A percentile compares a stretch with the other conserved stretches of the same genome.
phyloP scores from a whole-genome alignment of 2,888 invertebrate species.

The Cantharis rustica region DNA sequence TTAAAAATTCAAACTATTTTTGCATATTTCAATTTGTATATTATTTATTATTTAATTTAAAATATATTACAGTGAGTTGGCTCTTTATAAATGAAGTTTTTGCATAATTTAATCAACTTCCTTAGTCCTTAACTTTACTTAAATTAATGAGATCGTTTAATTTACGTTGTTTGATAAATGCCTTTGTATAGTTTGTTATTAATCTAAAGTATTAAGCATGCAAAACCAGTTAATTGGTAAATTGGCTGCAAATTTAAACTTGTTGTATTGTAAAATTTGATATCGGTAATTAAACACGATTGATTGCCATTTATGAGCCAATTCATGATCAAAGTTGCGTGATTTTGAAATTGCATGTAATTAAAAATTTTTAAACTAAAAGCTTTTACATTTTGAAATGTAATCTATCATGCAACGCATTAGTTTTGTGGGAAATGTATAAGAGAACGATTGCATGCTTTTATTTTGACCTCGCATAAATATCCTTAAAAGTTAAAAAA shows the following conservation, averaged over 20 bases:
- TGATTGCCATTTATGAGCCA: not conserved
- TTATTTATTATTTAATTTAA: not conserved
- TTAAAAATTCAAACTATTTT: conserved; percentile 2
- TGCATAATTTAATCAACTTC: conserved; percentile 10
- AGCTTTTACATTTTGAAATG: not conserved
- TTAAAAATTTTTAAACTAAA: not conserved
- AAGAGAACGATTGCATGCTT: not conserved
- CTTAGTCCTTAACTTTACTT: conserved; percentile 13
- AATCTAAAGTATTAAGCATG: conserved; percentile 17
- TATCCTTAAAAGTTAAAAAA: not conserved
- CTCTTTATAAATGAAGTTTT: conserved; percentile 15
- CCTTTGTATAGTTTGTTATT: conserved; percentile 16
- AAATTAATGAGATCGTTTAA: conserved; percentile 22
- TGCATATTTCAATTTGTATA: not conserved
- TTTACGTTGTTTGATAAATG: conserved; percentile 22
- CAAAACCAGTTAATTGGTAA: conserved; percentile 24
- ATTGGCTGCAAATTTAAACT: conserved; percentile 3
- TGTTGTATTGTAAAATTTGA: not conserved
- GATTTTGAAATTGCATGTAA: not conserved
- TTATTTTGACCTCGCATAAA: not conserved
- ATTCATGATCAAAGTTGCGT: not conserved
- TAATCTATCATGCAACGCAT: not conserved
- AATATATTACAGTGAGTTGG: not conserved
- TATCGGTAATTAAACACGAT: not conserved
- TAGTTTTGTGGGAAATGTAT: not conserved